Evolutionary conservation across 2,888 invertebrate species (phyloP), one percentile per base, ranked within the genome.

Genomic region (Rhaphigaster nebulosa): DNA sequence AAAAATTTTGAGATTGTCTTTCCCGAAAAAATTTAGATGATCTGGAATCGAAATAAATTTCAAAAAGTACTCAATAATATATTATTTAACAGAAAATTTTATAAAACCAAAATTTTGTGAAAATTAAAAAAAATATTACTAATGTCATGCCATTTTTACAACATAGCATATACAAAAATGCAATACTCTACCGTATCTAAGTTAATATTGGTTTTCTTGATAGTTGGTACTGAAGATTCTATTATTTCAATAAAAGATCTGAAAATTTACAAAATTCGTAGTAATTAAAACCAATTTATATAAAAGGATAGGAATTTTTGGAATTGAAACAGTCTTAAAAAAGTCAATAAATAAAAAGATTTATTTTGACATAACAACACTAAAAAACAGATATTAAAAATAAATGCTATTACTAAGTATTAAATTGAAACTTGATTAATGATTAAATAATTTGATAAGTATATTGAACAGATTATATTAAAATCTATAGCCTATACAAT

Each of bases 261-360:
- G 18, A 29, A 65, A 34, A 60, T 60, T n/a, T 60, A 56, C 26
- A 8, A 56, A 56, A 60, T 8, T 60, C 26, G 56, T 6, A 56
- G 60, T n/a, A 60, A 60, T n/a, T n/a, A 60, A 60, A n/a, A 60
- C 8, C 8, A n/a, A 60, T n/a, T 54, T 26, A 65, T 15, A 29
- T n/a, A 15, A 38, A 76, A 20, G 70, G 18, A 8, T 20, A 12
- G 70, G 8, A 38, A n/a, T 13, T 38, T 76, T 38, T 20, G 34
- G 70, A 20, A 26, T 38, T 76, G 20, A 76, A 38, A 20, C 6
- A 20, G 70, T 6, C 13, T 84, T n/a, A n/a, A 84, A 45, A 84
- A 84, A 84, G 1, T 45, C n/a, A 84, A 84, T 45, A 84, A 84
- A 84, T 45, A 84, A 84, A 84, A 84, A 84, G 84, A 84, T 84